Evolutionary conservation across 2,113 vertebrate species (phyloP), one percentile per base, ranked within the genome.

Genomic region (Alligator sinensis): DNA sequence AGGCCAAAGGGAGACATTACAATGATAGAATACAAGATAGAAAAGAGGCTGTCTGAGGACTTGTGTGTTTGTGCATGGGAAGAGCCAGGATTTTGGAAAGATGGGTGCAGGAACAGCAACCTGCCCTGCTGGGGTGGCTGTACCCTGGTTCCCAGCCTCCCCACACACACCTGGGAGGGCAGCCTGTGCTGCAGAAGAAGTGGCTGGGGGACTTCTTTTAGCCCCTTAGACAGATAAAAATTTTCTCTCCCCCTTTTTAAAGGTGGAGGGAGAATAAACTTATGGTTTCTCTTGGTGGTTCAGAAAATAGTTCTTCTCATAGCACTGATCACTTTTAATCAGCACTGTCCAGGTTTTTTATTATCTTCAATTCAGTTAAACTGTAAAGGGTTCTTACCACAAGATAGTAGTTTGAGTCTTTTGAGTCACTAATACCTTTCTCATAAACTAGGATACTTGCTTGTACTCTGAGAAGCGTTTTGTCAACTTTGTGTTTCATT

Each of bases 351-450:
- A 64, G 86, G 84, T 8, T 38, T 88, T 4, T 61, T 9, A 8
- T 11, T 68, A 82, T 94, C 30, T 85, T 83, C 62, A 28, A 3
- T 16, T 19, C 64, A 88, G 7, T 28, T 70, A 80, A 79, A 78
- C 76, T 30, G 11, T 47, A 22, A 54, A n/a, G n/a, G 91, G 57
- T 94, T 77, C 58, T 19, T 91, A 88, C 19, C 55, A 30, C 57
- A 27, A 81, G 88, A 30, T n/a, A 92, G 84, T 55, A 79, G 90
- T 95, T 94, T 1, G 86, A 8, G 82, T 84, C 85, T 25, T 22
- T 70, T 30, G 14, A 3, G 12, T 90, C 1, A 1, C 14, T 70
- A 22, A 4, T 72, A 93, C 24, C 91, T 9, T 81, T 84, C 63
- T 60, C 16, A 66, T 60, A 94, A 77, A 72, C 84, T 74, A 47